phyloP scores from a whole-genome alignment of 2,888 invertebrate genomes.

The Parnassius apollo region DNA sequence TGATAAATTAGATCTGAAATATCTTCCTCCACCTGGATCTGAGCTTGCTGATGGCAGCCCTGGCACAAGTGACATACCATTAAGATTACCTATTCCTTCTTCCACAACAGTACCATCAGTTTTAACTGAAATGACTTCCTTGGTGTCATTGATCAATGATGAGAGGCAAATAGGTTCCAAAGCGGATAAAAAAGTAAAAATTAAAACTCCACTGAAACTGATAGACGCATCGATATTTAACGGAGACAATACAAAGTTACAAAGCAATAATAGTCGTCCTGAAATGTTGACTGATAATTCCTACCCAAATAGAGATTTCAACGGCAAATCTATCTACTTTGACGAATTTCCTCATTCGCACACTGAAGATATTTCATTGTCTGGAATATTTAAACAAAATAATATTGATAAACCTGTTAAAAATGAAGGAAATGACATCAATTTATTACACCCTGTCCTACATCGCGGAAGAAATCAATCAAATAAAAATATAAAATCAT shows the following conservation, averaged over 20 bases:
- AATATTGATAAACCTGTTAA: no score
- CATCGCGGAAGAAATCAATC: no score
- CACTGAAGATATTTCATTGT: no score
- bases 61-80: conserved; percentile 48
- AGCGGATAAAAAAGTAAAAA: not conserved
- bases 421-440: not conserved
- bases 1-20: conserved; percentile 59
- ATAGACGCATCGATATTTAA: not conserved
- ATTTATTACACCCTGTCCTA: not conserved
- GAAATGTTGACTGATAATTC: no score
- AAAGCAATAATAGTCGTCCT: not conserved
- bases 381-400: no score
- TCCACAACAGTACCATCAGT: not conserved
- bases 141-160: no score
- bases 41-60: conserved; percentile 54
- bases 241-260: not conserved
- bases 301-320: no score
- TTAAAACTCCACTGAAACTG: not conserved
- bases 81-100: conserved; percentile 46
- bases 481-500: not conserved
- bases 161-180: not conserved
- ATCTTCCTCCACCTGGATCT: conserved; percentile 63
- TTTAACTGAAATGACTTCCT: conserved; percentile 26
- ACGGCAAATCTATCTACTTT: no score
- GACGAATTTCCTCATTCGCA: no score